Percentiles rank a stretch among this genome's conserved stretches.
Evolutionary conservation across 2,797 vertebrate species (phyloP).

Genomic region (Pipistrellus pipistrellus): DNA sequence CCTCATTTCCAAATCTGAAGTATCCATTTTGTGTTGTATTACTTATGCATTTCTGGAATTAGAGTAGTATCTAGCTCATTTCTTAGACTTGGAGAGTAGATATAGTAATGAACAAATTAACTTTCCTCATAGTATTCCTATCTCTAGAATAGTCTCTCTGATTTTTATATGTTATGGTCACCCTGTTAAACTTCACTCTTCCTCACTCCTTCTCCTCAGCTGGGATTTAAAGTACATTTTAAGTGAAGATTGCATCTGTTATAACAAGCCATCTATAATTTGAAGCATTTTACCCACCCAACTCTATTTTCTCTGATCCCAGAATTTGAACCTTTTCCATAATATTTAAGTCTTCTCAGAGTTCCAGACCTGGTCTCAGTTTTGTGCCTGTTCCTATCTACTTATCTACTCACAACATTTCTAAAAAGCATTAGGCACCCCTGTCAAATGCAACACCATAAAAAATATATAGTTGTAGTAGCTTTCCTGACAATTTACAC

Average conservation of each 20-base stretch:
- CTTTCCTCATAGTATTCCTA: not conserved
- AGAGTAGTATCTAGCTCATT: not conserved
- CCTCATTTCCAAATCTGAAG: not conserved
- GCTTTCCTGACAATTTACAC: not conserved
- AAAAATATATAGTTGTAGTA: not conserved
- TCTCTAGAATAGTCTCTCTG: not conserved
- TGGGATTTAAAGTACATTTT: constrained; percentile 11
- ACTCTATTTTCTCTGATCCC: not conserved
- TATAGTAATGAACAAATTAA: not conserved
- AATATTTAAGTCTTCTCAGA: not conserved
- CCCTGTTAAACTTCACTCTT: not conserved
- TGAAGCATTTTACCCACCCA: not conserved
- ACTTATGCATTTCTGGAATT: not conserved
- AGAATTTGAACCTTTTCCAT: not conserved
- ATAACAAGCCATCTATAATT: not conserved
- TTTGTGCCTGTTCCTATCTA: not conserved
- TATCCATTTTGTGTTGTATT: not conserved
- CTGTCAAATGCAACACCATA: not conserved
- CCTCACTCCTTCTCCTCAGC: not conserved
- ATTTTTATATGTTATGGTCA: not conserved
- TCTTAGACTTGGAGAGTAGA: not conserved
- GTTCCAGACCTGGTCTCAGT: not conserved
- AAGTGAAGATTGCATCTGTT: not conserved
- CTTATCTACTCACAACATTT: not conserved
- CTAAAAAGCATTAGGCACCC: not conserved